Conservation (phyloP, 2,888 invertebrate genomes). For the Hybos culiciformis region DNA sequence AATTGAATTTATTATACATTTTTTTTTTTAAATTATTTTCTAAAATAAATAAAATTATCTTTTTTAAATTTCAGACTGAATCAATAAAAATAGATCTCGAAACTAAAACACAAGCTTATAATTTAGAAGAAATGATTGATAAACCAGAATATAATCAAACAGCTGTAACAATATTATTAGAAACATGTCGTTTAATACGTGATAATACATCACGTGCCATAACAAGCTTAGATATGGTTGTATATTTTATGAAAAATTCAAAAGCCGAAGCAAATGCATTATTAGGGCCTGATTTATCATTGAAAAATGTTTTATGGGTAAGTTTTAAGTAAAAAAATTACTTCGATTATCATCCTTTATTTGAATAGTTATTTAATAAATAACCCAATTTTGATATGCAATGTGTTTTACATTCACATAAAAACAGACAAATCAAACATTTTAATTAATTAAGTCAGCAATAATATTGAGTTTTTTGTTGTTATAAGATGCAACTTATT, state of each 20-base stretch:
- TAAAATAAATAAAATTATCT: too few species aligned
- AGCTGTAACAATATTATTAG: slow-evolving; percentile 53
- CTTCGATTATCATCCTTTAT: too few species aligned
- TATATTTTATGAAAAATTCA: slow-evolving; percentile 33
- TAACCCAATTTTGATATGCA: too few species aligned
- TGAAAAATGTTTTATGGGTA: slow-evolving; percentile 32
- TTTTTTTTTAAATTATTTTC: slow-evolving; percentile 1
- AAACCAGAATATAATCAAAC: slow-evolving; percentile 66
- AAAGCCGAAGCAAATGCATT: slow-evolving; percentile 28
- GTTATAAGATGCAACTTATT: background rate
- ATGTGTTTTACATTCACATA: too few species aligned
- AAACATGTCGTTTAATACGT: slow-evolving; percentile 51
- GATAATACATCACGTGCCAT: slow-evolving; percentile 63
- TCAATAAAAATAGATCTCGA: slow-evolving; percentile 62
- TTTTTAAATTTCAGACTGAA: slow-evolving; percentile 45
- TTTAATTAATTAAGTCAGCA: too few species aligned
- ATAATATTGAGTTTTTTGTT: too few species aligned
- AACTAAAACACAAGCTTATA: slow-evolving; percentile 51
- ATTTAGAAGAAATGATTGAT: slow-evolving; percentile 61
- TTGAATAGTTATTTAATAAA: too few species aligned
- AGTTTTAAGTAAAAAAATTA: slow-evolving; percentile 16
- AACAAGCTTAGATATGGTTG: slow-evolving; percentile 34
- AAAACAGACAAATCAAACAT: too few species aligned
- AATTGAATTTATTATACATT: background rate
- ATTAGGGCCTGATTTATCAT: slow-evolving; percentile 23